phyloP scores from a whole-genome alignment of 2,113 vertebrate genomes.

The Chaenocephalus aceratus region DNA sequence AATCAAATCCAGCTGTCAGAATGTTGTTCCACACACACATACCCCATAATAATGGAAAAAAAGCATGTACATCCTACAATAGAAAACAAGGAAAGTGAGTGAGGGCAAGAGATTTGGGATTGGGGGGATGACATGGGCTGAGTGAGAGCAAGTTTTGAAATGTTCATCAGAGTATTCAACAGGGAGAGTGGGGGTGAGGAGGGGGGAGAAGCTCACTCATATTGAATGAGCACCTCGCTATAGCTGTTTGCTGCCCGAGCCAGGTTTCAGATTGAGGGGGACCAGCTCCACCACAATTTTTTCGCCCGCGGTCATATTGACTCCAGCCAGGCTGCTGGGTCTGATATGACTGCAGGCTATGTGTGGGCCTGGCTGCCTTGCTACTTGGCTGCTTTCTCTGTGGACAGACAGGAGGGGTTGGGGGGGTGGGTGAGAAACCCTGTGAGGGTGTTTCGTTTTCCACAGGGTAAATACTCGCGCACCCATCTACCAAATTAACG shows the following conservation, averaged over 20 bases:
- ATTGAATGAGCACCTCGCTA: slow-evolving; percentile 52
- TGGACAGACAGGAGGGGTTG: slow-evolving; percentile 13
- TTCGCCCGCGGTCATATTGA: slow-evolving; percentile 80
- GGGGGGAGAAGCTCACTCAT: slow-evolving; percentile 30
- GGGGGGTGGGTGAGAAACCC: slow-evolving; percentile 34
- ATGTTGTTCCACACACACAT: slow-evolving; percentile 5
- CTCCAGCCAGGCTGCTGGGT: slow-evolving; percentile 77
- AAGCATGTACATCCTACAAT: slow-evolving; percentile 33
- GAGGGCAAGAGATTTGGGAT: slow-evolving; percentile 21
- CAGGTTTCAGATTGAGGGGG: slow-evolving; percentile 61
- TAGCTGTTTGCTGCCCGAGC: slow-evolving; percentile 45
- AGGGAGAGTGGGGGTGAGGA: background rate
- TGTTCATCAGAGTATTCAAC: slow-evolving; percentile 34
- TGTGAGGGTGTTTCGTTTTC: slow-evolving; percentile 74
- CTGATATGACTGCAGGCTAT: slow-evolving; percentile 82
- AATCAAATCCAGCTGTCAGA: slow-evolving; percentile 63
- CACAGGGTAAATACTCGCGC: slow-evolving; percentile 75
- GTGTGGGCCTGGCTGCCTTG: slow-evolving; percentile 67
- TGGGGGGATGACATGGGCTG: slow-evolving; percentile 11
- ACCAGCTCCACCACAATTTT: slow-evolving; percentile 65
- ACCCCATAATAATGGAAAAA: slow-evolving; percentile 36
- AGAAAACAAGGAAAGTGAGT: slow-evolving; percentile 43
- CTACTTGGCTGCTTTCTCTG: slow-evolving; percentile 55
- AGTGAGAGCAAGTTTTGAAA: slow-evolving; percentile 46
- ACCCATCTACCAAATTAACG: slow-evolving; percentile 78